phyloP scores from a whole-genome alignment of 2,113 vertebrate genomes.

The Perca fluviatilis region DNA sequence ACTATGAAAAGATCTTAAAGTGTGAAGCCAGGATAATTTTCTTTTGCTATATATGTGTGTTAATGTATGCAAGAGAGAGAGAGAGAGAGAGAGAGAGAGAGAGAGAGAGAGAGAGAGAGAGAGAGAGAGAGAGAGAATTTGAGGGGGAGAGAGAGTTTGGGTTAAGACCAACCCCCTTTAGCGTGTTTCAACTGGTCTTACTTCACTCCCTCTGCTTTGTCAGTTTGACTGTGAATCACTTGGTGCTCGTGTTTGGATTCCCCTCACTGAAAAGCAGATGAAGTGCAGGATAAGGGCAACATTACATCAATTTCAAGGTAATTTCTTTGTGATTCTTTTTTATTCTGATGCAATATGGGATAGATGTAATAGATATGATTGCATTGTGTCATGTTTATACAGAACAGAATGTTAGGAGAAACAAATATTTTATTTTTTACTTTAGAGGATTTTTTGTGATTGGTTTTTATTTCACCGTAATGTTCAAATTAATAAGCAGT shows the following conservation, averaged over 20 bases:
- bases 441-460: neutral
- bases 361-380: neutral
- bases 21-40: neutral
- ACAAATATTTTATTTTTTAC: neutral
- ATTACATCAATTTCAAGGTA: constrained; percentile 54
- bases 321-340: constrained; percentile 21
- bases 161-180: constrained; percentile 67
- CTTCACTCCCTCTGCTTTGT: constrained; percentile 55
- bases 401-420: neutral
- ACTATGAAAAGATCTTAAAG: neutral
- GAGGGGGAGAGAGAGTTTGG: neutral
- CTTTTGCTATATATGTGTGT: neutral
- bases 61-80: neutral
- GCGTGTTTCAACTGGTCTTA: constrained; percentile 64
- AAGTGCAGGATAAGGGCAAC: constrained; percentile 30
- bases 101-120: constrained; percentile 4
- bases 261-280: constrained; percentile 53
- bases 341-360: constrained; percentile 8
- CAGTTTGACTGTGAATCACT: constrained; percentile 58
- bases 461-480: neutral
- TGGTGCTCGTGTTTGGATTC: constrained; percentile 59
- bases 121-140: constrained; percentile 9
- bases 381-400: neutral
- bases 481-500: neutral
- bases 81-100: constrained; percentile 2